phyloP scores from a whole-genome alignment of 1,140 invertebrate species.

The Paralvinella palmiformis region DNA sequence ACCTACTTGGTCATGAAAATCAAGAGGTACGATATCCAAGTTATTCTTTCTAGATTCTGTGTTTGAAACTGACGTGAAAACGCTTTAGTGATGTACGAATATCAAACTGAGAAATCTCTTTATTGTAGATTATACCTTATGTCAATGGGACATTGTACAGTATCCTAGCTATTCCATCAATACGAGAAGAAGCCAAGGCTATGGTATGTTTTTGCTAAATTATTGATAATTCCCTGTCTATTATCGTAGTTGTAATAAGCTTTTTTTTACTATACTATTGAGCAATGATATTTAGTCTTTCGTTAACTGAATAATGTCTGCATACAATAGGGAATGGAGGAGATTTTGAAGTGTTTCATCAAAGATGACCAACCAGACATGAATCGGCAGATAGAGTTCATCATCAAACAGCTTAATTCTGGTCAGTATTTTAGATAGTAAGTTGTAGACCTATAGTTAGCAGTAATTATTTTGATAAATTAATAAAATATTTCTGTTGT shows the following conservation, averaged over 20 bases:
- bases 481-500: no score
- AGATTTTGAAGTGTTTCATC: conserved; percentile 52
- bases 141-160: conserved; percentile 60
- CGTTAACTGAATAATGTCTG: no score
- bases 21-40: conserved; percentile 43
- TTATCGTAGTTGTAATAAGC: no score
- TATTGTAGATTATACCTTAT: conserved; percentile 55
- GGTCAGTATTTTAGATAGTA: conserved; percentile 16
- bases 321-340: conserved; percentile 49
- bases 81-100: no score
- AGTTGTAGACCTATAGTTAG: no score
- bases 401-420: conserved; percentile 50
- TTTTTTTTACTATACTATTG: no score
- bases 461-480: no score
- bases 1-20: conserved; percentile 50
- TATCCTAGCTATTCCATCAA: conserved; percentile 54
- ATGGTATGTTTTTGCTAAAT: conserved; percentile 3
- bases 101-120: no score
- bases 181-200: conserved; percentile 53
- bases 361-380: conserved; percentile 48
- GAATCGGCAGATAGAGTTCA: conserved; percentile 52
- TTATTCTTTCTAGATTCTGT: background rate
- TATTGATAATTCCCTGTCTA: no score
- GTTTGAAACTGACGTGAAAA: background rate
- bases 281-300: no score